Evolutionary conservation across 2,113 vertebrate species (phyloP).

Genomic region (Albula glossodonta): DNA sequence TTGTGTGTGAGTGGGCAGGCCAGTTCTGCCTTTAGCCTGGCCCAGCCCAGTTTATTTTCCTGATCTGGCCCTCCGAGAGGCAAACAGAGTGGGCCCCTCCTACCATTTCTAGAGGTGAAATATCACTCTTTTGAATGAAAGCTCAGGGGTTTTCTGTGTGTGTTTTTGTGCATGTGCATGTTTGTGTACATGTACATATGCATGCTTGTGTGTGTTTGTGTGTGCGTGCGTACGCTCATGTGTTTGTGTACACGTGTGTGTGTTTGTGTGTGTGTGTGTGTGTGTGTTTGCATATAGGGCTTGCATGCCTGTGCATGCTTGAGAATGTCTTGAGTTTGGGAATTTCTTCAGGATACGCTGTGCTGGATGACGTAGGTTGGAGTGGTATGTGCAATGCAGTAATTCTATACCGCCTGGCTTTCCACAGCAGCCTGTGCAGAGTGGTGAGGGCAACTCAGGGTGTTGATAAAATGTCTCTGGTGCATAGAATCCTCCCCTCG

Average conservation of each 20-base stretch:
- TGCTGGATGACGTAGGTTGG: not conserved
- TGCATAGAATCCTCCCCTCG: not conserved
- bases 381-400: not conserved
- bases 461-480: not conserved
- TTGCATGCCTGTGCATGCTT: not conserved
- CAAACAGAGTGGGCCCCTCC: not conserved
- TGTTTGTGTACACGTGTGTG: not conserved
- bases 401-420: not conserved
- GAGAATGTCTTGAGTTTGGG: not conserved
- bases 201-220: not conserved
- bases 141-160: too few relatives aligned
- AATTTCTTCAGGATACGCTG: not conserved
- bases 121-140: not conserved
- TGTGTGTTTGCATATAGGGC: not conserved
- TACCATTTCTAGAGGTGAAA: not conserved
- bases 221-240: not conserved
- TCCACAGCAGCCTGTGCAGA: not conserved
- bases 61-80: not conserved
- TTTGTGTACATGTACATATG: too few relatives aligned
- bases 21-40: not conserved
- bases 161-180: too few relatives aligned
- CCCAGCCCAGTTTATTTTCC: not conserved
- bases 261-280: not conserved
- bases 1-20: not conserved
- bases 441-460: not conserved